Conservation (phyloP, 1,140 invertebrate genomes). For the Tetraneura akinire region DNA sequence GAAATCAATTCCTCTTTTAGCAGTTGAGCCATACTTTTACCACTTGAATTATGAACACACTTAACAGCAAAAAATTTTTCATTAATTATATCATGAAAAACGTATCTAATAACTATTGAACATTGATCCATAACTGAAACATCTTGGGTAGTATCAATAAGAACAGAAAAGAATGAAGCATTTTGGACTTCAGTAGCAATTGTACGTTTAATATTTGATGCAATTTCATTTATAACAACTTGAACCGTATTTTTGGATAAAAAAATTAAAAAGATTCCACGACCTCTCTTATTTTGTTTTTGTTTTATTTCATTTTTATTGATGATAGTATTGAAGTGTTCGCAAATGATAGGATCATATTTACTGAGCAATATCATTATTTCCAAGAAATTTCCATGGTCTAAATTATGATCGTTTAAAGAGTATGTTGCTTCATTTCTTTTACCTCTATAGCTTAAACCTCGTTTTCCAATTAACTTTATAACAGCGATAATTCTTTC, state of each 20-base stretch:
- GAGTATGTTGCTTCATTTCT: not conserved
- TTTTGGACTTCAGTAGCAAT: not conserved
- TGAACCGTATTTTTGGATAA: constrained; percentile 3
- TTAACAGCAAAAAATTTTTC: not conserved
- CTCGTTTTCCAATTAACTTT: constrained; percentile 9
- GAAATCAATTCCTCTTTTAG: constrained; percentile 13
- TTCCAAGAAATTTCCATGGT: constrained; percentile 11
- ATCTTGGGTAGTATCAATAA: constrained; percentile 18
- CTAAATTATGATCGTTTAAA: not conserved
- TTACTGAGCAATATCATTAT: constrained; percentile 6
- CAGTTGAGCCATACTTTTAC: constrained; percentile 11
- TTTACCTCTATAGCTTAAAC: constrained; percentile 13
- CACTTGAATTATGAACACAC: constrained; percentile 17
- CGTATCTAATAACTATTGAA: constrained; percentile 4
- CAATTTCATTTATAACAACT: not conserved
- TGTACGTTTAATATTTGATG: constrained; percentile 15
- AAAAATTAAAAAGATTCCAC: not conserved
- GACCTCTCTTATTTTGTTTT: not conserved
- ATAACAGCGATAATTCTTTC: constrained; percentile 1
- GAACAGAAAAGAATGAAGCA: not conserved
- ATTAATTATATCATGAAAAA: constrained; percentile 3
- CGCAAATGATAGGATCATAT: constrained; percentile 16
- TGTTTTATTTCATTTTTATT: constrained; percentile 5
- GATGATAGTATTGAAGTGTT: constrained; percentile 13
- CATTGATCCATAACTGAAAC: constrained; percentile 14